Percentiles rank a stretch among this genome's conserved stretches.
Conservation (phyloP, 2,888 invertebrate species). For the Machimus rusticus region DNA sequence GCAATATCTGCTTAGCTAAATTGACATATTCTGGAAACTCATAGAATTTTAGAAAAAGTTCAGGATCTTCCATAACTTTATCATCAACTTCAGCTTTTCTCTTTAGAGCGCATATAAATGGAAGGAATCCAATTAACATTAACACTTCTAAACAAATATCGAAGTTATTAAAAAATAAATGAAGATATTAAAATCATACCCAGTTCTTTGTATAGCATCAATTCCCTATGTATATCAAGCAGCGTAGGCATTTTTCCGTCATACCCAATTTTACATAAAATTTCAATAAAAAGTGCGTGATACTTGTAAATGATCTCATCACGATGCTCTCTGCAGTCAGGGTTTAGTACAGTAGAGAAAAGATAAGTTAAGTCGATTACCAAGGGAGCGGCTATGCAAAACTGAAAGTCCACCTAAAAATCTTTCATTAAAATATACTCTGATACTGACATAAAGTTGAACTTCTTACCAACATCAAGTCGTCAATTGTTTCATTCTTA, state of each 20-base stretch:
- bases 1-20: not conserved
- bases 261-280: conserved; percentile 39
- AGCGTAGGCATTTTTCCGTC: conserved; percentile 34
- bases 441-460: not conserved
- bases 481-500: conserved; percentile 1
- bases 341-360: conserved; percentile 33
- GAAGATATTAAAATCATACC: conserved; percentile 5
- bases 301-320: conserved; percentile 44
- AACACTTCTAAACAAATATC: not conserved
- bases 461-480: conserved; percentile 40
- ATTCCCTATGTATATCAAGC: conserved; percentile 42
- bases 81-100: not conserved
- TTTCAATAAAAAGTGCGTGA: conserved; percentile 37
- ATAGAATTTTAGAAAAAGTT: not conserved
- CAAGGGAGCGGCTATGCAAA: conserved; percentile 45
- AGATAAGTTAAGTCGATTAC: conserved; percentile 44
- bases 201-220: conserved; percentile 43
- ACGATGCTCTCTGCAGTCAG: conserved; percentile 17
- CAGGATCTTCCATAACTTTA: not conserved
- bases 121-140: not conserved
- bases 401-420: conserved; percentile 47
- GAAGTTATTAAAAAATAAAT: not conserved
- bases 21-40: not conserved
- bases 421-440: not conserved
- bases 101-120: not conserved